Evolutionary conservation across 2,113 vertebrate genomes (phyloP), one percentile per base, ranked within the genome.

Genomic region (Todiramphus chloris): DNA sequence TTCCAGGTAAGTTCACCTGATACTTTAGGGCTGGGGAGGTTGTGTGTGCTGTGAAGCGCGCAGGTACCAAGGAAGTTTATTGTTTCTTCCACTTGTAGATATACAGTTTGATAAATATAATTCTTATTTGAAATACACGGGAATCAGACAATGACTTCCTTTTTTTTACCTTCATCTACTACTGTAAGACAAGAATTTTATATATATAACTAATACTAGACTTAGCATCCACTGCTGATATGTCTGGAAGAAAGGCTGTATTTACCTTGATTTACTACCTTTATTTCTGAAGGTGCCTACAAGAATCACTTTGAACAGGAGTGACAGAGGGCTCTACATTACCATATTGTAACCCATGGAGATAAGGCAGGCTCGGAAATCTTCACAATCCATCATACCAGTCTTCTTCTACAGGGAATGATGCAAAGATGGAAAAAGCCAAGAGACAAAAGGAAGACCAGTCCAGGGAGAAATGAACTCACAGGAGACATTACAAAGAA

Each of bases 361-460:
- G 99, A 99, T 99, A 98, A 99, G 99, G 99, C 99, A 99, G 98
- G 99, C 99, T 98, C 98, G 99, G 99, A 99, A 99, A 99, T 99
- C 99, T 98, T 99, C 99, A 93, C 98, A 98, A 97, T 99, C 99
- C 99, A 99, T 99, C 98, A 99, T 98, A 98, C 99, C 99, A 98
- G 99, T 99, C 99, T 99, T 99, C 99, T 99, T 99, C 99, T 99
- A 99, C 97, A 98, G 33, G 91, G 83, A 97, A 87, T 89, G 91
- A 97, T 76, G 96, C 94, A 97, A 95, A 96, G 94, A 97, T 88
- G 95, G 95, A 96, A 94, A 96, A 90, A 96, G 86, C 92, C 90
- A 92, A 96, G 95, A 97, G 72, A 96, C 94, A 98, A 87, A 89
- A 95, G 55, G 93, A 62, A 97, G 82, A 95, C 56, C 89, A 91